Evolutionary conservation across 2,888 invertebrate species (phyloP).

Genomic region (Diaphora mendica): DNA sequence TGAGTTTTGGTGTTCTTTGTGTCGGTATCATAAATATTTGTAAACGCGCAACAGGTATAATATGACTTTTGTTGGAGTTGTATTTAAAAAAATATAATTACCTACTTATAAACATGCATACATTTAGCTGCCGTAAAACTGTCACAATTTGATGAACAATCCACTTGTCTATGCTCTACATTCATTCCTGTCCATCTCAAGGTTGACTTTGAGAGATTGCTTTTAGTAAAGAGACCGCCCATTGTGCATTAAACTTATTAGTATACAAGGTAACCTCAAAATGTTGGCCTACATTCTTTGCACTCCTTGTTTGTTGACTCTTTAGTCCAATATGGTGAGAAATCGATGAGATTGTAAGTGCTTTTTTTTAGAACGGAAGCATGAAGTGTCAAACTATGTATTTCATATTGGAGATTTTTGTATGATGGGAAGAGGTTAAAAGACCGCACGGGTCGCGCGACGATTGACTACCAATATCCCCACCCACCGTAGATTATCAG

Average conservation of each 20-base stretch:
- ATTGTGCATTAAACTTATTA: constrained; percentile 10
- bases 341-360: not conserved
- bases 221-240: not conserved
- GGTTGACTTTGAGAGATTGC: not conserved
- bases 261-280: not conserved
- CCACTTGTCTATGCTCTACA: not conserved
- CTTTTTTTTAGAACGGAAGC: not conserved
- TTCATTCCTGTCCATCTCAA: not conserved
- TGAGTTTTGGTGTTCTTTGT: too few relatives aligned
- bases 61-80: too few relatives aligned
- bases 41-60: too few relatives aligned
- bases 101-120: too few relatives aligned
- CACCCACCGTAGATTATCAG: too few relatives aligned
- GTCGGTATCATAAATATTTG: too few relatives aligned
- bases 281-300: not conserved
- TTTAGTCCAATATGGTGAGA: not conserved
- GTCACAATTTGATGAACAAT: not conserved
- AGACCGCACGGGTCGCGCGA: not conserved
- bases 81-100: too few relatives aligned
- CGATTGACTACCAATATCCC: too few relatives aligned
- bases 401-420: too few relatives aligned
- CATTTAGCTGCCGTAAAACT: not conserved
- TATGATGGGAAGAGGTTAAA: not conserved
- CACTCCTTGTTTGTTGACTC: not conserved
- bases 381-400: not conserved